Percentiles rank a stretch among this genome's conserved stretches.
phyloP scores from a whole-genome alignment of 2,888 invertebrate species.

The Digitonthophagus gazella region DNA sequence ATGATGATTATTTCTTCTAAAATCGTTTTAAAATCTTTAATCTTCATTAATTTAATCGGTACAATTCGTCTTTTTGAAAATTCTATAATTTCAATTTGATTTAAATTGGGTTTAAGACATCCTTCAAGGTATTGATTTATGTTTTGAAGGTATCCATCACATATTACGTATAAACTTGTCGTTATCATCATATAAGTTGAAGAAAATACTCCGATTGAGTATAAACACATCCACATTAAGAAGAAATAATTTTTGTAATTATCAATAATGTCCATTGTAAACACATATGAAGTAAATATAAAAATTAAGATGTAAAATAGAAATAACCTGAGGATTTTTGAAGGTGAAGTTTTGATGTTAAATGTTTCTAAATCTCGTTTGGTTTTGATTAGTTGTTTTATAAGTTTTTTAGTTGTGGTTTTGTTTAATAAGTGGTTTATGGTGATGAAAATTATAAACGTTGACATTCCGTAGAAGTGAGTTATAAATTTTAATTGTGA shows the following conservation, averaged over 20 bases:
- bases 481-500: not conserved
- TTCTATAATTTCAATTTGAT: conserved; percentile 8
- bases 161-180: not conserved
- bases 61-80: not conserved
- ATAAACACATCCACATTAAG: not conserved
- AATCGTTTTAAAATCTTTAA: not conserved
- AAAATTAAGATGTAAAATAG: not conserved
- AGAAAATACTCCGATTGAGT: not conserved
- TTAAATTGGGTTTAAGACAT: not conserved
- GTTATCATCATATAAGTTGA: not conserved
- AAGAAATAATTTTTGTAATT: not conserved
- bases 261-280: not conserved
- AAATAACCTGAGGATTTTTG: not conserved
- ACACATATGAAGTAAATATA: not conserved
- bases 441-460: not conserved
- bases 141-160: not conserved
- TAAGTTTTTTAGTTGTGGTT: not conserved
- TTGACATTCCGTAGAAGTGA: not conserved
- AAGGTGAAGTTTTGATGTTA: not conserved
- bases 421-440: not conserved
- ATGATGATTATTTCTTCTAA: not conserved
- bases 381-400: not conserved
- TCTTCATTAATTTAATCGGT: not conserved
- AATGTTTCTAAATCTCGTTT: not conserved
- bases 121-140: not conserved